phyloP scores from a whole-genome alignment of 1,140 invertebrate genomes.

The Cotesia vestalis region DNA sequence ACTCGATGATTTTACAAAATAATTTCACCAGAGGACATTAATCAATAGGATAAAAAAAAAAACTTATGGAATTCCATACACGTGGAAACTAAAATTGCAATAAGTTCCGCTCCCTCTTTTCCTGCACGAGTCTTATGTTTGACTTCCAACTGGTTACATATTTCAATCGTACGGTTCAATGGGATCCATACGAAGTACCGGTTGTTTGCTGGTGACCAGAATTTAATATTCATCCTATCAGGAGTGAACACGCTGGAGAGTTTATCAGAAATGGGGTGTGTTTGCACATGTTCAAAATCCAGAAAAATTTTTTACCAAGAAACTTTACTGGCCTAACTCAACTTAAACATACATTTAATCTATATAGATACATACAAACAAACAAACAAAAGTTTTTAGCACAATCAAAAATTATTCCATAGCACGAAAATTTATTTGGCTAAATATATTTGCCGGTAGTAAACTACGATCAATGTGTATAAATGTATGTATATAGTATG shows the following conservation, averaged over 20 bases:
- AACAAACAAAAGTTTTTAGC: not conserved
- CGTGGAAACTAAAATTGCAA: not conserved
- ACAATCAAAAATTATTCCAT: conserved; percentile 27
- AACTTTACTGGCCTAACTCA: no score
- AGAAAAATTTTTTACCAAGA: conserved; percentile 14
- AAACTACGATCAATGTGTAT: conserved; percentile 11
- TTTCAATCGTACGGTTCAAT: conserved; percentile 39
- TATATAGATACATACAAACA: not conserved
- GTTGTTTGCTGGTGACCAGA: conserved; percentile 42
- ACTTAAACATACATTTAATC: not conserved
- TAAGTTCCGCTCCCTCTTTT: not conserved
- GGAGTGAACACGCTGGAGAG: conserved; percentile 22
- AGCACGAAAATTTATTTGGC: conserved; percentile 26
- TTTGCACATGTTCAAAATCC: conserved; percentile 30
- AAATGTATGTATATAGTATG: not conserved
- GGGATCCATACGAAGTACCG: conserved; percentile 9
- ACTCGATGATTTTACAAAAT: conserved; percentile 29
- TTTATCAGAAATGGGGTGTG: conserved; percentile 18
- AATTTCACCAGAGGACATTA: not conserved
- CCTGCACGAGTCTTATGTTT: conserved; percentile 18
- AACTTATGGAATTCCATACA: conserved; percentile 7
- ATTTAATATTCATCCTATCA: conserved; percentile 46
- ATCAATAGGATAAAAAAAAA: not conserved
- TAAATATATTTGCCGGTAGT: conserved; percentile 10
- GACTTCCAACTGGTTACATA: conserved; percentile 39